phyloP scores from a whole-genome alignment of 2,797 vertebrate genomes.

The Amniataba percoides region DNA sequence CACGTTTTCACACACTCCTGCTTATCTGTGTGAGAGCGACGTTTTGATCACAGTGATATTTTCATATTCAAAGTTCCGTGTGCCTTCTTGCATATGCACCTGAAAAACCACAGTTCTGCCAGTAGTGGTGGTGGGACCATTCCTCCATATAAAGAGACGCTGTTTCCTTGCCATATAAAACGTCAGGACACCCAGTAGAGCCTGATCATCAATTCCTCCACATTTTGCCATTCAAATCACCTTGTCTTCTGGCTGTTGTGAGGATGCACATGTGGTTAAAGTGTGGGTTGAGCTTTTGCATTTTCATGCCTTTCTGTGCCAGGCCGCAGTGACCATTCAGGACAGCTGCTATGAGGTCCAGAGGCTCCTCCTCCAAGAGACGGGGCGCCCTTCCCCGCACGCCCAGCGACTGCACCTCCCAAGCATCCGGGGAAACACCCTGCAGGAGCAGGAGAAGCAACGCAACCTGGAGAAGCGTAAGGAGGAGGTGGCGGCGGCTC shows the following conservation, averaged over 20 bases:
- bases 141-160: background rate
- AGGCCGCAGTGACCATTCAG: constrained; percentile 92
- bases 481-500: constrained; percentile 85
- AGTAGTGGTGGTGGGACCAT: background rate
- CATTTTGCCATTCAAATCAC: constrained; percentile 66
- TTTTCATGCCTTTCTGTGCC: constrained; percentile 14
- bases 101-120: constrained; percentile 21
- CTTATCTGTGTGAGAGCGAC: background rate
- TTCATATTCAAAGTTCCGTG: constrained; percentile 69
- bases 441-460: constrained; percentile 90
- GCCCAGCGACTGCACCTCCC: constrained; percentile 50
- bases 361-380: constrained; percentile 86
- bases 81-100: background rate
- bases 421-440: constrained; percentile 70
- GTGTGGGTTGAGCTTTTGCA: constrained; percentile 16
- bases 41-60: constrained; percentile 53
- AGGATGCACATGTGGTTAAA: constrained; percentile 13
- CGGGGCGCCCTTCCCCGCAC: constrained; percentile 73
- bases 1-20: background rate
- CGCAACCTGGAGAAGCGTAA: constrained; percentile 87
- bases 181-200: background rate
- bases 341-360: constrained; percentile 92
- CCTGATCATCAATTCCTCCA: constrained; percentile 23
- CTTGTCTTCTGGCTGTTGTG: background rate
- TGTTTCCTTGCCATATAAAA: constrained; percentile 6